Conservation (phyloP, 2,113 vertebrate genomes). For the Myotis yumanensis region DNA sequence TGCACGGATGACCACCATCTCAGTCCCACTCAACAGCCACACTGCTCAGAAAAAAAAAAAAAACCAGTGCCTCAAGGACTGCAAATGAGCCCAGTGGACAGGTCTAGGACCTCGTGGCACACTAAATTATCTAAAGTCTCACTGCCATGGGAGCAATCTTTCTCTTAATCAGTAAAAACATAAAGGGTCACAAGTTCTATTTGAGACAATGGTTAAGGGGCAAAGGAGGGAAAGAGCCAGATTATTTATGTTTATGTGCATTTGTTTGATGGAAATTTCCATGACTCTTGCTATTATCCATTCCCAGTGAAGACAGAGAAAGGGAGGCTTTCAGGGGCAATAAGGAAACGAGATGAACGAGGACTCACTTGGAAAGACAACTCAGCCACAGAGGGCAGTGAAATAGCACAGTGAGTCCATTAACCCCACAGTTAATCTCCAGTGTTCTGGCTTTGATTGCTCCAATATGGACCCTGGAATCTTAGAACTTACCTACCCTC, state of each 20-base stretch:
- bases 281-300: slow-evolving; percentile 61
- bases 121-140: slow-evolving; percentile 72
- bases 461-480: neutral
- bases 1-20: slow-evolving; percentile 66
- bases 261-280: slow-evolving; percentile 63
- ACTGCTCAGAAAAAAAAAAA: slow-evolving; percentile 57
- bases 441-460: neutral
- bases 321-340: neutral
- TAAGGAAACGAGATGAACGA: neutral
- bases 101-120: slow-evolving; percentile 62
- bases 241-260: slow-evolving; percentile 56
- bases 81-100: slow-evolving; percentile 75
- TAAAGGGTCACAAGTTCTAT: slow-evolving; percentile 64
- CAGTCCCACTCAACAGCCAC: slow-evolving; percentile 64
- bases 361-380: neutral
- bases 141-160: slow-evolving; percentile 64
- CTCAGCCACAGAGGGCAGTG: neutral
- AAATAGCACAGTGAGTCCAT: neutral
- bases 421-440: neutral
- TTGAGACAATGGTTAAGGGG: slow-evolving; percentile 58
- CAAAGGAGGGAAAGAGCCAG: slow-evolving; percentile 46
- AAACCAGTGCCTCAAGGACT: slow-evolving; percentile 53
- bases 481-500: neutral
- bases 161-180: slow-evolving; percentile 72
- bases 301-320: slow-evolving; percentile 35